phyloP scores from a whole-genome alignment of 2,797 vertebrate genomes.

The Nannoperca australis region DNA sequence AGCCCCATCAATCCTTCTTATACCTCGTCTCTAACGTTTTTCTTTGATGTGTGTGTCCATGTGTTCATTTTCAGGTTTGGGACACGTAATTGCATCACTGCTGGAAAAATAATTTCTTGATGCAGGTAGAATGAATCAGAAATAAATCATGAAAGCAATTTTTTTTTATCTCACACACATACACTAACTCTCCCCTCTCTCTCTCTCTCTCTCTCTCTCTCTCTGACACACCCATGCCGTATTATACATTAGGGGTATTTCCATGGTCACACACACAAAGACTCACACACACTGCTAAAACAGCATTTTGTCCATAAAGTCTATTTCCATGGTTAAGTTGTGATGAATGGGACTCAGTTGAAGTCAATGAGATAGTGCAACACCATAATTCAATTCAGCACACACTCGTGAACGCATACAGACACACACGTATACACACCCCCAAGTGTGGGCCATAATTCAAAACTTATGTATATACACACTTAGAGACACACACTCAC shows the following conservation, averaged over 20 bases:
- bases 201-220: conserved; percentile 28
- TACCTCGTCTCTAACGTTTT: conserved; percentile 16
- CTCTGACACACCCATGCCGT: conserved; percentile 45
- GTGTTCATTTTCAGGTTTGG: conserved; percentile 14
- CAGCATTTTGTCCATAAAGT: conserved; percentile 76
- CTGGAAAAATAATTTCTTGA: conserved; percentile 52
- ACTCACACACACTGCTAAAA: conserved; percentile 63
- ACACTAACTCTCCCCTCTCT: conserved; percentile 19
- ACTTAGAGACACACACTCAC: conserved; percentile 53
- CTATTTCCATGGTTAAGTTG: conserved; percentile 80
- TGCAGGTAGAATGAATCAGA: conserved; percentile 48
- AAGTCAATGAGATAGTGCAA: conserved; percentile 81
- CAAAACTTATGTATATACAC: conserved; percentile 67
- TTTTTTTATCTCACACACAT: conserved; percentile 24
- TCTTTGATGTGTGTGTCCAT: conserved; percentile 3
- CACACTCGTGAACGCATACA: conserved; percentile 39
- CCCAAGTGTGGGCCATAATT: conserved; percentile 58
- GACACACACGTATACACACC: conserved; percentile 24
- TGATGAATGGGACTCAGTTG: conserved; percentile 79
- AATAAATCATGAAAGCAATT: conserved; percentile 51
- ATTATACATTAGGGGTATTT: conserved; percentile 55
- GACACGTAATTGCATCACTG: conserved; percentile 41
- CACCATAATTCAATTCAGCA: conserved; percentile 77
- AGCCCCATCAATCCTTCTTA: conserved; percentile 35
- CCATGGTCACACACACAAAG: conserved; percentile 42